phyloP scores from a whole-genome alignment of 64 coral and sea anemone species.

The Stichodactyla helianthus region DNA sequence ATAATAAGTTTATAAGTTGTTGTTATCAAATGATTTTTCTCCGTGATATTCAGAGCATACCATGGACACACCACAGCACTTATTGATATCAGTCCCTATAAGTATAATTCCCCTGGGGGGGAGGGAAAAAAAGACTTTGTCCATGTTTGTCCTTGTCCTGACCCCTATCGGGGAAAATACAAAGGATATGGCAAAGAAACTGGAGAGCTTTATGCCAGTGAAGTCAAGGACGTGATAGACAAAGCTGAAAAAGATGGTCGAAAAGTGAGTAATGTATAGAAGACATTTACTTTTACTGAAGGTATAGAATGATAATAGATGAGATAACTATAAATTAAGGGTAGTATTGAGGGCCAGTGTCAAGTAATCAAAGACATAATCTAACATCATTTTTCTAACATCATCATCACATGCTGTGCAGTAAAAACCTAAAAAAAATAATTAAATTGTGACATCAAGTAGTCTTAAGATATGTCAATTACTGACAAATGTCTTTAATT shows the following conservation, averaged over 20 bases:
- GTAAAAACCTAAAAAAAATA: too few relatives aligned
- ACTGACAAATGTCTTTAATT: too few relatives aligned
- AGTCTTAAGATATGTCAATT: too few relatives aligned
- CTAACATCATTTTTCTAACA: too few relatives aligned
- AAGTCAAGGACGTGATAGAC: conserved; percentile 76
- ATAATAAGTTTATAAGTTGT: background rate
- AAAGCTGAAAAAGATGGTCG: conserved; percentile 71
- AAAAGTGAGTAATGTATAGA: conserved; percentile 48
- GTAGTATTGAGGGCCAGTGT: too few relatives aligned
- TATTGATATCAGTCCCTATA: conserved; percentile 90
- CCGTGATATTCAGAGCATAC: conserved; percentile 61
- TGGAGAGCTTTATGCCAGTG: conserved; percentile 83
- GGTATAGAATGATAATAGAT: too few relatives aligned
- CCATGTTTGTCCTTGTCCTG: conserved; percentile 74
- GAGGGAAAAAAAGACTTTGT: conserved; percentile 82
- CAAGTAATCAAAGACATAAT: too few relatives aligned
- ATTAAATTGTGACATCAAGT: too few relatives aligned
- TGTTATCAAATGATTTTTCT: background rate
- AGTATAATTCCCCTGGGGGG: conserved; percentile 49
- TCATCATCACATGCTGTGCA: too few relatives aligned
- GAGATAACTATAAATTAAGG: too few relatives aligned
- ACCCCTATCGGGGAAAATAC: conserved; percentile 77
- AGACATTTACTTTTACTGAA: too few relatives aligned
- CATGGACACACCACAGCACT: conserved; percentile 80
- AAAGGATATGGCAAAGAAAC: conserved; percentile 69